These are phyloP conservation scores for Eubucco bourcierii DNA, from an alignment of 2,113 vertebrate genomes.

Conservation along the genomic window DNA sequence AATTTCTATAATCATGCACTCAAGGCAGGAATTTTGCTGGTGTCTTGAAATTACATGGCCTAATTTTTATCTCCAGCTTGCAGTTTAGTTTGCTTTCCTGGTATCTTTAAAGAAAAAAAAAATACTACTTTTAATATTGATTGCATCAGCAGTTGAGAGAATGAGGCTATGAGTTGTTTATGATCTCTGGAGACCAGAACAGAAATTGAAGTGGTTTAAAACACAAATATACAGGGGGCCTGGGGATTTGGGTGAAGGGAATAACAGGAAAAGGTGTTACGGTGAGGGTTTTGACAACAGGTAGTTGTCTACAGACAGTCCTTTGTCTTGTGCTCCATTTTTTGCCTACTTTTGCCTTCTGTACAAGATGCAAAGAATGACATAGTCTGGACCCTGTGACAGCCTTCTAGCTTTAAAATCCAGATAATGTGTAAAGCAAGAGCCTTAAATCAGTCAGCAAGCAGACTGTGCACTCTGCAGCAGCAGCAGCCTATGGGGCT, in stretches of 20 bases:
- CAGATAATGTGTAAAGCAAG: neutral
- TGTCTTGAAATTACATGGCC: neutral
- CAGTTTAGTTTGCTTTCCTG: neutral
- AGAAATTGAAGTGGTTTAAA: neutral
- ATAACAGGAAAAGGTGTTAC: neutral
- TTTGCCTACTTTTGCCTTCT: neutral
- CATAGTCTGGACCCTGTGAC: neutral
- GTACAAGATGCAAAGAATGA: neutral
- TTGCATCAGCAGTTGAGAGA: neutral
- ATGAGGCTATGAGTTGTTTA: neutral
- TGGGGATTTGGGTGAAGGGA: neutral
- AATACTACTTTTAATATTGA: neutral
- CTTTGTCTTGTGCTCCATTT: neutral
- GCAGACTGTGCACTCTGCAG: neutral
- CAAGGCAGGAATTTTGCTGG: neutral
- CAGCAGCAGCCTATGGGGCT: neutral
- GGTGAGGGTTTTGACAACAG: neutral
- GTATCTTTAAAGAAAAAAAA: neutral
- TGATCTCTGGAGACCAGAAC: neutral
- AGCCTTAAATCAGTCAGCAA: neutral
- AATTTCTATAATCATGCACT: neutral
- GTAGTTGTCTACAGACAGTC: neutral
- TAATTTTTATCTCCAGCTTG: neutral
- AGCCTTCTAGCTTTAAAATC: neutral
- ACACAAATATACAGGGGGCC: neutral